Percentiles rank a stretch among this genome's conserved stretches.
Conservation (phyloP, 23 tunicate genomes). For the Styela plicata region DNA sequence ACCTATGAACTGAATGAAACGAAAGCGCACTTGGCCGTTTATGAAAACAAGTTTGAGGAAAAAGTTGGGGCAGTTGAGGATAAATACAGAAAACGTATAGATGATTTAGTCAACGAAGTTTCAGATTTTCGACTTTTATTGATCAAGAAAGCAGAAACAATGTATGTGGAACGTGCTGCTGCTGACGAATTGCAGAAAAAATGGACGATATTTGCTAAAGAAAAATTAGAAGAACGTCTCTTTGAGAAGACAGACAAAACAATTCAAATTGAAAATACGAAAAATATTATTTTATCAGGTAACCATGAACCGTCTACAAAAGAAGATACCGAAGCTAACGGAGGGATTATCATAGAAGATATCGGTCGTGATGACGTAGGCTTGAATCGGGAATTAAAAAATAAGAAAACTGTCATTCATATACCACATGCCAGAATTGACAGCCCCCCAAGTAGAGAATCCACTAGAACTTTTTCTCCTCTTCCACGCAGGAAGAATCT, state of each 20-base stretch:
- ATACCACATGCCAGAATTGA: not conserved
- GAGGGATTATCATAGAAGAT: not conserved
- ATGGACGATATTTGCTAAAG: slow-evolving; percentile 1
- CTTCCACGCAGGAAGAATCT: not conserved
- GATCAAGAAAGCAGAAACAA: slow-evolving; percentile 13
- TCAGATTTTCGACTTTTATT: slow-evolving; percentile 32
- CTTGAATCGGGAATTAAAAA: not conserved
- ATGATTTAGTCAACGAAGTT: slow-evolving; percentile 42
- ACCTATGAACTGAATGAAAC: slow-evolving; percentile 1
- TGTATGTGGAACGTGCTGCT: slow-evolving; percentile 19
- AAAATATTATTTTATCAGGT: not conserved
- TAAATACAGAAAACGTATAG: slow-evolving; percentile 47
- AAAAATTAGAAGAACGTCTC: not conserved
- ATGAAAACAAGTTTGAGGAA: slow-evolving; percentile 63
- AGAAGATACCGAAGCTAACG: too few relatives aligned
- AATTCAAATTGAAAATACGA: not conserved
- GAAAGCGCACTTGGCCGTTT: slow-evolving; percentile 30
- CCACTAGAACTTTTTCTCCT: not conserved
- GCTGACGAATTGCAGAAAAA: slow-evolving; percentile 21
- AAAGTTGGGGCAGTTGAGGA: slow-evolving; percentile 70
- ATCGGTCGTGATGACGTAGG: not conserved
- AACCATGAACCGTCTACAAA: not conserved
- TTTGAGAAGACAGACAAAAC: not conserved
- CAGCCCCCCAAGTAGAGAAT: not conserved
- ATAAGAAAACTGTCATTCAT: not conserved